These are phyloP conservation scores for Sitophilus oryzae DNA, from an alignment of 1,140 invertebrate genomes.

Conservation along the genomic window DNA sequence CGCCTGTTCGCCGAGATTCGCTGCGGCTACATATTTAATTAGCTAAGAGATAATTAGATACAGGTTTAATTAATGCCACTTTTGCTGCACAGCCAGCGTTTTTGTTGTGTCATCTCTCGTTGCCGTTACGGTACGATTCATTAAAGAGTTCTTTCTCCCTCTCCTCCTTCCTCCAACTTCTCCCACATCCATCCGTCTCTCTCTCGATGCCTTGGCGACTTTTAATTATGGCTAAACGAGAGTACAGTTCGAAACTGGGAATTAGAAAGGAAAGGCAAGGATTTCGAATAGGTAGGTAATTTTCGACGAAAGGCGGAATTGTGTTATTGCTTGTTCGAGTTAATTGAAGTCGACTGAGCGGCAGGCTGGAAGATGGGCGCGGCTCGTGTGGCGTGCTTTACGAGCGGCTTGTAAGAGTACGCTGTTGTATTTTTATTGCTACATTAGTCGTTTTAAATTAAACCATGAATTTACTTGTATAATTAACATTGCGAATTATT, in stretches of 20 bases:
- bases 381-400: no score
- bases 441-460: no score
- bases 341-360: no score
- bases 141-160: no score
- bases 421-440: no score
- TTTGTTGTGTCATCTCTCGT: conserved; percentile 29
- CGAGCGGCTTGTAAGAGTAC: no score
- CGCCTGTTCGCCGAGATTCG: conserved; percentile 32
- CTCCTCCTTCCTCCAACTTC: no score
- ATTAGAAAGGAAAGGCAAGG: conserved; percentile 26
- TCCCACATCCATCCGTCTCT: conserved; percentile 16
- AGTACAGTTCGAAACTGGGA: conserved; percentile 20
- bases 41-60: conserved; percentile 40
- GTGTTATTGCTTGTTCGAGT: no score
- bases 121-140: conserved; percentile 28
- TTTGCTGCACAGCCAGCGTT: conserved; percentile 37
- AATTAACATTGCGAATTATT: no score
- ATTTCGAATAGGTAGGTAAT: conserved; percentile 25
- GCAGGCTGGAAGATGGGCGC: no score
- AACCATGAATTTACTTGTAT: no score
- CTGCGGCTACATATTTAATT: conserved; percentile 41
- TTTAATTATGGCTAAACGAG: conserved; percentile 28
- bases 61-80: conserved; percentile 39
- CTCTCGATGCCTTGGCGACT: conserved; percentile 10
- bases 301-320: no score